Evolutionary conservation across 1,140 invertebrate genomes (phyloP), one percentile per base, ranked within the genome.

Genomic region (Drosophila yakuba): DNA sequence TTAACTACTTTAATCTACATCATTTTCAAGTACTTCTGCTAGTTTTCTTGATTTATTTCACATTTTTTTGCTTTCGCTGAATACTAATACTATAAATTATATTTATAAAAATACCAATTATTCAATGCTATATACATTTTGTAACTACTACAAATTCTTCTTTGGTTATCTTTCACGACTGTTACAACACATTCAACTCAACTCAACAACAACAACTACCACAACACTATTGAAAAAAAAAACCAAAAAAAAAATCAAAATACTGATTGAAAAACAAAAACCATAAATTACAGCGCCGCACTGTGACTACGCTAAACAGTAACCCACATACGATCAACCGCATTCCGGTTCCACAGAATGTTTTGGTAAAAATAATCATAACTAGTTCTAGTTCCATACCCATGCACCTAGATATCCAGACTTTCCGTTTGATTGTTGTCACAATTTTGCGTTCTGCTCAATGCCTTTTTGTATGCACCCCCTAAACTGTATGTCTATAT

Each of bases 281-380:
- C 71, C 45, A 75, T 76, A 91, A 91, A 91, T 92, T 92, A 91
- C 91, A 92, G 91, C 91, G 91, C 85, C 91, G 91, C 91, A 92
- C 91, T 90, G 90, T 92, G 91, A 92, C 91, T 90, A 92, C 91
- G 91, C 91, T 92, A 91, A 91, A 91, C 91, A 92, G 90, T 90
- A 92, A 79, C 83, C 91, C 91, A 92, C 91, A 92, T 92, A 92
- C 91, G 91, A 91, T 92, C 91, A 92, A 92, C 91, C 91, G 91
- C 89, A 92, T 92, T 88, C 91, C 91, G 91, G 91, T 92, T 77
- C 91, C 91, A 91, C 91, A 92, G 80, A 92, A 92, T 92, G 91
- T 92, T 91, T 92, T 92, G 91, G 91, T 92, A 92, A 92, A 91
- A 86, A 84, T 88, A 88, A 79, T 88, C 75, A 88, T 88, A 80